phyloP scores from a whole-genome alignment of 1,140 invertebrate species.

The Maconellicoccus hirsutus region DNA sequence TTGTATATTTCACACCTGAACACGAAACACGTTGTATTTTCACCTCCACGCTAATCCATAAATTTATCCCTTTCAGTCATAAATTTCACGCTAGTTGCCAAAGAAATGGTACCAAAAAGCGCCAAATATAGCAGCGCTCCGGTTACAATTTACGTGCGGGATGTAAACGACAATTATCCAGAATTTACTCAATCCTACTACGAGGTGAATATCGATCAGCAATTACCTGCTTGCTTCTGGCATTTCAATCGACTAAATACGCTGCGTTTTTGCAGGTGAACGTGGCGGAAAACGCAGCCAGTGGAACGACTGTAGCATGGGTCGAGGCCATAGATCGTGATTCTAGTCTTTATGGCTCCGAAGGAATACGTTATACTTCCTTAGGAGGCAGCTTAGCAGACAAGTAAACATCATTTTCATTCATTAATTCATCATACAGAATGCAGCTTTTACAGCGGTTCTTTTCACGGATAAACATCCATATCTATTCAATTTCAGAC shows the following conservation, averaged over 20 bases:
- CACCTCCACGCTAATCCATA: no score
- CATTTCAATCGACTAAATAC: no score
- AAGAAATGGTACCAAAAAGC: slow-evolving; percentile 59
- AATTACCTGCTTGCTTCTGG: no score
- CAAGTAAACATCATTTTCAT: slow-evolving; percentile 48
- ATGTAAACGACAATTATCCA: slow-evolving; percentile 90
- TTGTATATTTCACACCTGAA: not conserved
- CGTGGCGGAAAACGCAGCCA: slow-evolving; percentile 67
- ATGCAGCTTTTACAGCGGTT: no score
- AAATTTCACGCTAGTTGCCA: slow-evolving; percentile 75
- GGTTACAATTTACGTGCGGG: slow-evolving; percentile 71
- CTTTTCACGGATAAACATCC: no score
- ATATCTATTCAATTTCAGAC: slow-evolving; percentile 38
- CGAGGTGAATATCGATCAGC: slow-evolving; percentile 37
- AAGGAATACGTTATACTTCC: slow-evolving; percentile 76
- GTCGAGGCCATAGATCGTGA: slow-evolving; percentile 73
- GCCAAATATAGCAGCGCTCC: slow-evolving; percentile 69
- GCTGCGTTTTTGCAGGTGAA: slow-evolving; percentile 44
- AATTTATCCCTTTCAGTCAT: slow-evolving; percentile 58
- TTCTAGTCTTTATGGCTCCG: slow-evolving; percentile 71
- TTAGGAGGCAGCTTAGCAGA: slow-evolving; percentile 67
- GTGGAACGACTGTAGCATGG: slow-evolving; percentile 68
- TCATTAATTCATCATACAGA: no score
- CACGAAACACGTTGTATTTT: not conserved
- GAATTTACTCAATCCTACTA: slow-evolving; percentile 69